phyloP scores from a whole-genome alignment of 2,797 vertebrate genomes.

The Clarias laeviceps region DNA sequence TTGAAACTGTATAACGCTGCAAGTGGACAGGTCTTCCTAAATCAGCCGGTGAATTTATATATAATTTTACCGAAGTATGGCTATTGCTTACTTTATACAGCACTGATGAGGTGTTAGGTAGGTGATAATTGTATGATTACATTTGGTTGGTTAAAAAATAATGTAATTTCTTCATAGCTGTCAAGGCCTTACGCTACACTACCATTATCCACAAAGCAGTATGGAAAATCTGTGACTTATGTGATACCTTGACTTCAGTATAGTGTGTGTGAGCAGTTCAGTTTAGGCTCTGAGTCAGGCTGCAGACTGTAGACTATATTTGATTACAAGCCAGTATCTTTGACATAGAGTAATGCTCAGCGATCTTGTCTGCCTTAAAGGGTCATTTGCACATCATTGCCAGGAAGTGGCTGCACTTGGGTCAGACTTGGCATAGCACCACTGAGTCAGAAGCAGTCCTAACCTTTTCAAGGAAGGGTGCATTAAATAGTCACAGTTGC shows the following conservation, averaged over 20 bases:
- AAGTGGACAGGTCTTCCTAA: background rate
- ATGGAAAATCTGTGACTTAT: background rate
- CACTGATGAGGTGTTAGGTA: background rate
- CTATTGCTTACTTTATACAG: background rate
- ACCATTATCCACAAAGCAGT: background rate
- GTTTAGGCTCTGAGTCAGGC: slow-evolving; percentile 2
- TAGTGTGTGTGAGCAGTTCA: background rate
- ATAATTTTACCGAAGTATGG: background rate
- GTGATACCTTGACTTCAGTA: background rate
- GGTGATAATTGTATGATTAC: background rate
- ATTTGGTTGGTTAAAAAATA: background rate
- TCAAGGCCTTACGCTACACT: background rate
- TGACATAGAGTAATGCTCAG: slow-evolving; percentile 9
- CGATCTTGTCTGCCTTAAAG: slow-evolving; percentile 14
- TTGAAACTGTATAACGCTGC: background rate
- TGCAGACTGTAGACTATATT: slow-evolving; percentile 22
- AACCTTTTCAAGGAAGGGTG: background rate
- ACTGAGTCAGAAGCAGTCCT: background rate
- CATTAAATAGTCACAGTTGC: background rate
- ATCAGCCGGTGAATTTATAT: background rate
- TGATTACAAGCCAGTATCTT: slow-evolving; percentile 31
- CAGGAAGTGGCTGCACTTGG: slow-evolving; percentile 18
- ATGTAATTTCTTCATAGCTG: background rate
- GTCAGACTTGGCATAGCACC: background rate
- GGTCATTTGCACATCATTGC: slow-evolving; percentile 27